These are phyloP conservation scores for Trachurus trachurus DNA, from an alignment of 2,797 vertebrate species.

Conservation along the genomic window DNA sequence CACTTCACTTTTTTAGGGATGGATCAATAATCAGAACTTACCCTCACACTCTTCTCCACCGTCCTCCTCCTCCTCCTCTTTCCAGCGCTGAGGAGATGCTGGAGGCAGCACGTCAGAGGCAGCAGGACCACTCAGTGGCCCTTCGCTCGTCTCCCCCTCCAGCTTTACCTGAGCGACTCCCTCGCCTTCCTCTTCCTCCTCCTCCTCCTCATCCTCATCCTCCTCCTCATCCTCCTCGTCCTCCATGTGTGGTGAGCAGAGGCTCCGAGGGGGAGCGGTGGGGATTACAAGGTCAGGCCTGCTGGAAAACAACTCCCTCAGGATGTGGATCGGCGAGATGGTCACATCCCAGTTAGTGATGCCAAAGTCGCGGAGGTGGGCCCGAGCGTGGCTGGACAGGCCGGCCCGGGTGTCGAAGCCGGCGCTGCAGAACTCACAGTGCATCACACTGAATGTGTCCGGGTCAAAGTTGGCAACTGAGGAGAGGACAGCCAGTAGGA, in stretches of 20 bases:
- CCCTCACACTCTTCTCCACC: constrained; percentile 62
- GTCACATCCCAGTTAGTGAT: constrained; percentile 99
- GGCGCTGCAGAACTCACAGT: constrained; percentile 97
- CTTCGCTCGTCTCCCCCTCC: constrained; percentile 68
- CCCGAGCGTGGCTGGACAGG: constrained; percentile 96
- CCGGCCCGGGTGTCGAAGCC: constrained; percentile 96
- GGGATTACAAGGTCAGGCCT: constrained; percentile 90
- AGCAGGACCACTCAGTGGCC: constrained; percentile 72
- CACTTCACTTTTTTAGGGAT: constrained; percentile 2
- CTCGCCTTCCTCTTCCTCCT: constrained; percentile 62
- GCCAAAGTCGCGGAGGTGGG: constrained; percentile 96
- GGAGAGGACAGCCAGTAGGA: constrained; percentile 29
- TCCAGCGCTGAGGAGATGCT: constrained; percentile 62
- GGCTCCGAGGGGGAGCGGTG: constrained; percentile 82
- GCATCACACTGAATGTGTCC: constrained; percentile 96
- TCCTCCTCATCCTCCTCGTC: constrained; percentile 65
- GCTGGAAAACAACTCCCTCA: constrained; percentile 94
- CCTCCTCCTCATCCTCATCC: constrained; percentile 65
- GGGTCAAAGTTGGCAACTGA: constrained; percentile 98
- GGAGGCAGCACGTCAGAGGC: constrained; percentile 55
- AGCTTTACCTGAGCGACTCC: constrained; percentile 68
- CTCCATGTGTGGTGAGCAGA: constrained; percentile 66
- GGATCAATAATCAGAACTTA: constrained; percentile 55
- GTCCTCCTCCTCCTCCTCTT: constrained; percentile 58
- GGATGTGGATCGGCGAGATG: constrained; percentile 95